Conservation (phyloP, 2,113 vertebrate genomes). For the Stomatorhinus ivindoensis region DNA sequence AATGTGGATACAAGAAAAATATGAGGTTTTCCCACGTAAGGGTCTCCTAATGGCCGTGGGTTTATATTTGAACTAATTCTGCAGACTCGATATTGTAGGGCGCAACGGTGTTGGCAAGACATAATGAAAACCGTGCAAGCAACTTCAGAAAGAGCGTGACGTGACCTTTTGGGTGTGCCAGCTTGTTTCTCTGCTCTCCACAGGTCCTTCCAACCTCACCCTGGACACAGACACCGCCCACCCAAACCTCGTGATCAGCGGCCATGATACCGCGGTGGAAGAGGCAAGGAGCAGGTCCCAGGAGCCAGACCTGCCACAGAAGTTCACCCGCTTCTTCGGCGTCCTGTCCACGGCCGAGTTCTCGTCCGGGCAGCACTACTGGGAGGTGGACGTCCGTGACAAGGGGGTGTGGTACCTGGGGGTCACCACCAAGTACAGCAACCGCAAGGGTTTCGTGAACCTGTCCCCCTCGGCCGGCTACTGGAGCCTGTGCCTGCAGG, state of each 20-base stretch:
- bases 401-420: conserved; percentile 70
- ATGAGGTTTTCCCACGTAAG: not conserved
- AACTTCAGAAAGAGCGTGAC: not conserved
- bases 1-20: not conserved
- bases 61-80: not conserved
- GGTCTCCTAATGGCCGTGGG: not conserved
- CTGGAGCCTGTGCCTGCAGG: conserved; percentile 66
- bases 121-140: not conserved
- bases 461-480: conserved; percentile 59
- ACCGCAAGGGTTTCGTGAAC: conserved; percentile 64
- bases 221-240: conserved; percentile 64
- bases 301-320: conserved; percentile 55
- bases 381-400: conserved; percentile 67
- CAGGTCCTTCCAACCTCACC: conserved; percentile 68
- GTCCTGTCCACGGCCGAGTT: conserved; percentile 62
- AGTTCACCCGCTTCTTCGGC: conserved; percentile 63
- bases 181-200: not conserved
- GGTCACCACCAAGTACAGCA: conserved; percentile 61
- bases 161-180: not conserved
- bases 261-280: conserved; percentile 65
- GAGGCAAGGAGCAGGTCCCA: conserved; percentile 52
- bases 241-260: conserved; percentile 53
- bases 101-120: not conserved
- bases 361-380: conserved; percentile 62
- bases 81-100: not conserved